phyloP scores from a whole-genome alignment of 1,140 invertebrate genomes.

The Pomacea maculata region DNA sequence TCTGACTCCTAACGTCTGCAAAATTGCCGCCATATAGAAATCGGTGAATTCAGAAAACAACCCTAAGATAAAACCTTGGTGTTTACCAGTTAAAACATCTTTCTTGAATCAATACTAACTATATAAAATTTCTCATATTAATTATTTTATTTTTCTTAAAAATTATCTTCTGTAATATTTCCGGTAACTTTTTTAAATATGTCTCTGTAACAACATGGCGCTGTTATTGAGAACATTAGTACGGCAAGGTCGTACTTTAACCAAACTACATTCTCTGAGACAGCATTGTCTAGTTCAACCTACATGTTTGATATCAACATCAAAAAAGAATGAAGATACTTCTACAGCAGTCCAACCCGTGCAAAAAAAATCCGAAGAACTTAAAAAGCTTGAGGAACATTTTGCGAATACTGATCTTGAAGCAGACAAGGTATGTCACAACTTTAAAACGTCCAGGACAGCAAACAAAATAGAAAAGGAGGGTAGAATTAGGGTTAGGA shows the following conservation, averaged over 20 bases:
- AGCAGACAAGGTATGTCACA: conserved; percentile 41
- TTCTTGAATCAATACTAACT: too few species aligned
- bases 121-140: too few species aligned
- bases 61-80: too few species aligned
- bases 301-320: conserved; percentile 59
- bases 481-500: too few species aligned
- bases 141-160: background rate
- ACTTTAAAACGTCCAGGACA: too few species aligned
- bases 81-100: too few species aligned
- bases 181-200: background rate
- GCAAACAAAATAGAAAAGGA: too few species aligned
- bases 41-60: too few species aligned
- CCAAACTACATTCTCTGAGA: background rate
- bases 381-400: conserved; percentile 49
- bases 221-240: conserved; percentile 40
- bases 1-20: too few species aligned
- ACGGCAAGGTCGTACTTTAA: conserved; percentile 35
- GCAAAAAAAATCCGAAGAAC: conserved; percentile 44
- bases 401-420: conserved; percentile 43
- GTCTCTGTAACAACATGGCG: conserved; percentile 39
- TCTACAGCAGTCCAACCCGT: conserved; percentile 40
- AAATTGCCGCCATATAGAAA: too few species aligned
- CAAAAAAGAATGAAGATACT: conserved; percentile 63
- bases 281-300: conserved; percentile 19
- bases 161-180: background rate